Evolutionary conservation across 2,888 invertebrate species (phyloP), one percentile per base, ranked within the genome.

Genomic region (Platypus cylindrus): DNA sequence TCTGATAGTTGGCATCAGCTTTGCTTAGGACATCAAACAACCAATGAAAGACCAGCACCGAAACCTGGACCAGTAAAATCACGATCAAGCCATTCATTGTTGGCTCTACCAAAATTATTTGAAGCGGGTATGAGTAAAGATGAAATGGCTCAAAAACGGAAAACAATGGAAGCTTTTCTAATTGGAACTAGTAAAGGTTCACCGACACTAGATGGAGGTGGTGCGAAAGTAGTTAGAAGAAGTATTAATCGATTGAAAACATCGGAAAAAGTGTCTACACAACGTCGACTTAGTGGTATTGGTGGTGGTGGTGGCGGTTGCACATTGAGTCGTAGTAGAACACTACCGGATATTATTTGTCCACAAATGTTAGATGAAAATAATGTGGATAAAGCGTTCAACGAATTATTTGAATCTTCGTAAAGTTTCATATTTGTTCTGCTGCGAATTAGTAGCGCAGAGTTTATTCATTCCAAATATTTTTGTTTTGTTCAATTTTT

Each of bases 361-460:
- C 66, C 77, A 34, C 72, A 75, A 59, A 63, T 71, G 55, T 64
- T 71, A 56, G 83, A 81, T 62, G 83, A 82, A 61, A 75, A 68
- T 63, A 83, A 86, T 64, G 81, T 86, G 41, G 89, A 89, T 59
- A 78, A 78, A 66, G 84, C 84, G 48, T 89, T 89, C 67, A 87
- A 89, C 60, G 78, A 80, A 63, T 71, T 89, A 51, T 83, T 87
- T 68, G 55, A 54, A 38, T 51, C 58, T 44, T 52, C 54, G 33
- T 59, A 55, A 63, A 26, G 12, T 20, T 16, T 37, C 17, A 17
- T 13, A 11, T 31, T 17, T 17, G 32, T n/a, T n/a, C n/a, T n/a
- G n/a, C n/a, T n/a, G n/a, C n/a, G n/a, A n/a, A n/a, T n/a, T n/a
- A n/a, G n/a, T 15, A 23, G 25, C 36, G 31, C 37, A 23, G 26